Evolutionary conservation across 2,797 vertebrate genomes (phyloP), one percentile per base, ranked within the genome.

Genomic region (Nannoperca obscura): DNA sequence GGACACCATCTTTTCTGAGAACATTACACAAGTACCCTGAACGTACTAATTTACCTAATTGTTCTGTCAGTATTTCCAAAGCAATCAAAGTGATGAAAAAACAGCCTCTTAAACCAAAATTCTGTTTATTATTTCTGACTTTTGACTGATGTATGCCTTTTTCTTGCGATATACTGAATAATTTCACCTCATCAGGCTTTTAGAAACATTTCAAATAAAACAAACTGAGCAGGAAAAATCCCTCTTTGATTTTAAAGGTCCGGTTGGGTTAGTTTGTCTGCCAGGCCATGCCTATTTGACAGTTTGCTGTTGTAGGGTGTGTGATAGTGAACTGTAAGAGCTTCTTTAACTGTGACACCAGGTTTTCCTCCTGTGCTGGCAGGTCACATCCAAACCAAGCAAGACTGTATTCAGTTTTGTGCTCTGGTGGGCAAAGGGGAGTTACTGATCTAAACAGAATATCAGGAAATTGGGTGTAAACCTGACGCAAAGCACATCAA

Each of bases 401-500:
- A n/a, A 70, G 42, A 17, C 30, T 47, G 19, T 15, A 32, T 70
- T 34, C 36, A 11, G 34, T 59, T 71, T 64, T 54, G 59, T 54
- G 86, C 70, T 88, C 75, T 34, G 55, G 8, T 30, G 63, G 62
- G 32, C 12, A 66, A 76, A 80, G 12, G 40, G n/a, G 52, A 69
- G 36, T 76, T 66, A 61, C 27, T 40, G 70, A 67, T 59, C 71
- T 65, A 13, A 47, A 66, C 64, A 27, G 49, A 64, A 52, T 1
- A 30, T 50, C 76, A 64, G 70, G 24, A 74, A 88, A 84, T 61
- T 24, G 58, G 12, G 34, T 71, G 72, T 74, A 49, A 82, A 82
- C 6, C 17, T 68, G 65, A 82, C n/a, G 15, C 61, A 47, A 57
- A 75, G 64, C 67, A 68, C 40, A 49, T 78, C 42, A n/a, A 71